Evolutionary conservation across 2,113 vertebrate genomes (phyloP).

Genomic region (Limanda limanda): DNA sequence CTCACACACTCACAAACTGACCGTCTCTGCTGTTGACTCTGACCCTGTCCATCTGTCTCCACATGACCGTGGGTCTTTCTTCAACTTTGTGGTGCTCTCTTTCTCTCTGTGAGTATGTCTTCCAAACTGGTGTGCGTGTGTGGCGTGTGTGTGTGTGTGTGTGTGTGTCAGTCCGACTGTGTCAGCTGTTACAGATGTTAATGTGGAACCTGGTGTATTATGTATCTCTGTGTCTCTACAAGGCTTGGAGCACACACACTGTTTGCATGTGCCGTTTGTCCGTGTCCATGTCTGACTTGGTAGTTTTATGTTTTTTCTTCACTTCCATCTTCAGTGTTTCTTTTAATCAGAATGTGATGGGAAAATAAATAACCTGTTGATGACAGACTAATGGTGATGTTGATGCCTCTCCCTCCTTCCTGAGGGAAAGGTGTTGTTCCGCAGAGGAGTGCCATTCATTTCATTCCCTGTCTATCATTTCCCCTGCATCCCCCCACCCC

Average conservation of each 20-base stretch:
- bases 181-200: constrained; percentile 24
- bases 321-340: constrained; percentile 55
- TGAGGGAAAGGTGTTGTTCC: constrained; percentile 32
- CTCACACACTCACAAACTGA: constrained; percentile 42
- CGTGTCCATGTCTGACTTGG: constrained; percentile 25
- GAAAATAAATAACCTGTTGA: constrained; percentile 46
- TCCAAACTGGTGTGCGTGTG: constrained; percentile 38
- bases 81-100: constrained; percentile 74
- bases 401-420: constrained; percentile 25
- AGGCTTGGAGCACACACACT: constrained; percentile 26
- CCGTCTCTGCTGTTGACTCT: constrained; percentile 69
- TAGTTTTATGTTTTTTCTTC: constrained; percentile 42
- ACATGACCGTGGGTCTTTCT: constrained; percentile 76
- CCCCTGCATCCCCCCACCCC: too few species aligned
- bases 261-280: constrained; percentile 57
- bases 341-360: constrained; percentile 43
- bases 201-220: not conserved
- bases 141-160: constrained; percentile 57
- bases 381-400: constrained; percentile 23
- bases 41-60: constrained; percentile 80
- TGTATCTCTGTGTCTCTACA: constrained; percentile 32
- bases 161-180: constrained; percentile 27
- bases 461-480: constrained; percentile 14
- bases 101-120: constrained; percentile 80
- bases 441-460: constrained; percentile 24